These are phyloP conservation scores for Drosophila watanabei DNA, from an alignment of 1,140 invertebrate genomes.

Conservation along the genomic window DNA sequence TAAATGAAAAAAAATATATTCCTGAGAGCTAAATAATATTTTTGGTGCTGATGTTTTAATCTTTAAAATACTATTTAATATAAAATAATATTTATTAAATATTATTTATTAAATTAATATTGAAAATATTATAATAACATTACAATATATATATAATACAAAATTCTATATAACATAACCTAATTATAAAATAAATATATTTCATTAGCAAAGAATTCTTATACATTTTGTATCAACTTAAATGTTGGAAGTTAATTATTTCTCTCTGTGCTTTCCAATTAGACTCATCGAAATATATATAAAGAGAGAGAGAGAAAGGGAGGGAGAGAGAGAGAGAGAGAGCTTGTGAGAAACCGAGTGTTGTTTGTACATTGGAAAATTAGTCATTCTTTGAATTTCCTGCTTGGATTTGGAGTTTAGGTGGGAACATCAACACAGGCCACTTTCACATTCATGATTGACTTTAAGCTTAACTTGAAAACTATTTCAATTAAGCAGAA, in stretches of 20 bases:
- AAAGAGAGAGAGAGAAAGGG: no score
- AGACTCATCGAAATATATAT: slow-evolving; percentile 25
- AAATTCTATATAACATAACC: no score
- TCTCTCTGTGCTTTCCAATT: slow-evolving; percentile 10
- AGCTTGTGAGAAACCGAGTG: slow-evolving; percentile 19
- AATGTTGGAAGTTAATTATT: background rate
- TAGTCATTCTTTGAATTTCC: slow-evolving; percentile 50
- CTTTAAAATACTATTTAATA: background rate
- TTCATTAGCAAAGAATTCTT: no score
- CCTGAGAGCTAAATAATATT: background rate
- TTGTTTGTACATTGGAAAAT: slow-evolving; percentile 39
- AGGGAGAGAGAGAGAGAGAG: background rate
- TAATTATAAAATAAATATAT: no score
- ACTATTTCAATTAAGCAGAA: background rate
- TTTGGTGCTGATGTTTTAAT: background rate
- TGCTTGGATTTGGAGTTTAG: slow-evolving; percentile 7
- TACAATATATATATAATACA: no score
- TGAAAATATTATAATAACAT: no score
- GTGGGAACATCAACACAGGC: slow-evolving; percentile 11
- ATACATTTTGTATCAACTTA: no score
- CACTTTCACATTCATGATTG: slow-evolving; percentile 11
- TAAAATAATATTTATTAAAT: no score
- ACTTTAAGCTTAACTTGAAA: background rate
- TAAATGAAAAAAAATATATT: background rate
- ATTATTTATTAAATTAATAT: no score